A percentile compares a stretch with the other conserved stretches of the same genome.
phyloP scores from a whole-genome alignment of 2,113 vertebrate species.

The Catharus minimus region DNA sequence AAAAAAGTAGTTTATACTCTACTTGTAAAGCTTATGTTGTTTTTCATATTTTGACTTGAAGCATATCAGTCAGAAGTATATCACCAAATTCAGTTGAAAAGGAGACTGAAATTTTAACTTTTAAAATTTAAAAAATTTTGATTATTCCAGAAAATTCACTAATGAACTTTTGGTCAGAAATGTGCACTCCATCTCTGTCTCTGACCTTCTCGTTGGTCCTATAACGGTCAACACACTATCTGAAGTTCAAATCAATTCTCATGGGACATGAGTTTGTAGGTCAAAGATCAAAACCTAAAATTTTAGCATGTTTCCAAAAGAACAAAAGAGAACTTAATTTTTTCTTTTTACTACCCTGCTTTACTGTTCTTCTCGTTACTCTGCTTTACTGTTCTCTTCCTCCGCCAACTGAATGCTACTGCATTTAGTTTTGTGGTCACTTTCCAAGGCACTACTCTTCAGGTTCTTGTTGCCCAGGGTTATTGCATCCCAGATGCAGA shows the following conservation, averaged over 20 bases:
- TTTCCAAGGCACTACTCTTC: background rate
- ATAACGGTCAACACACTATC: accelerated
- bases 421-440: background rate
- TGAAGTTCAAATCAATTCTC: background rate
- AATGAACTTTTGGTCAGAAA: background rate
- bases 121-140: background rate
- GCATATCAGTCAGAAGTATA: background rate
- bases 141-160: background rate
- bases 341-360: background rate
- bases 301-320: background rate
- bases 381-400: background rate
- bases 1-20: background rate
- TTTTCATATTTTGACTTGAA: background rate
- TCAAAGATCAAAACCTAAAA: background rate
- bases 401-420: background rate
- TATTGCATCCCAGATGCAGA: background rate
- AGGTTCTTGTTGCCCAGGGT: background rate
- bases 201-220: background rate
- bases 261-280: background rate
- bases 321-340: background rate
- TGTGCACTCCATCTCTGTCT: background rate
- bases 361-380: background rate
- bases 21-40: background rate
- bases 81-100: background rate
- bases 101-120: background rate